Evolutionary conservation across 2,113 vertebrate species (phyloP).

Genomic region (Onychostoma macrolepis): DNA sequence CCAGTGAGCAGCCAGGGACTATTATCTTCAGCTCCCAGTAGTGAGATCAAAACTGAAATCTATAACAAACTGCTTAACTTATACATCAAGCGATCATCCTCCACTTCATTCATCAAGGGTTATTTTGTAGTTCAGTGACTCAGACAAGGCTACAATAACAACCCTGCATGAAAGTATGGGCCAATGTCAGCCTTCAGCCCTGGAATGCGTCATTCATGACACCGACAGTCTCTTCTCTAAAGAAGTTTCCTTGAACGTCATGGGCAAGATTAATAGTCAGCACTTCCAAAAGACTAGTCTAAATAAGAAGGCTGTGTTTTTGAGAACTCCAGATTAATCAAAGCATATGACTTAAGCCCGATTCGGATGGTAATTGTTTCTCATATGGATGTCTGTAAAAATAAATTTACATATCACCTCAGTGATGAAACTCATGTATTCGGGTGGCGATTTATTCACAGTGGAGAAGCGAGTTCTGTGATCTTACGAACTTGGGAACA

Average conservation of each 20-base stretch:
- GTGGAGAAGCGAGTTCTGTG: too few relatives aligned
- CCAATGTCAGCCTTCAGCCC: background rate
- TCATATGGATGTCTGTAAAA: too few relatives aligned
- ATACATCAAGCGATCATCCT: background rate
- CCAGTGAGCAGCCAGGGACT: conserved; percentile 39
- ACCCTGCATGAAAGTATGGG: background rate
- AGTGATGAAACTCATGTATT: too few relatives aligned
- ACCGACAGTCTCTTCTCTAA: background rate
- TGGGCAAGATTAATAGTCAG: conserved; percentile 23
- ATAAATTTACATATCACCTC: too few relatives aligned
- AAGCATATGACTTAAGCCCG: background rate
- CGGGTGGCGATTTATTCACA: too few relatives aligned
- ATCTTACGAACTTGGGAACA: too few relatives aligned
- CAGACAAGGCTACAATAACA: background rate
- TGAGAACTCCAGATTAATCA: background rate
- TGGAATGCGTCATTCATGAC: conserved; percentile 2
- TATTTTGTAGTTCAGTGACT: conserved; percentile 19
- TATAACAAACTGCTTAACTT: background rate
- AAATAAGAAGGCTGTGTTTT: background rate
- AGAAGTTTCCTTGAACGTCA: conserved; percentile 19
- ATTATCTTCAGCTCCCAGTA: conserved; percentile 19
- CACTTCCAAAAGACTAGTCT: background rate
- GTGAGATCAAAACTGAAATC: background rate
- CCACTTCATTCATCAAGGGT: background rate
- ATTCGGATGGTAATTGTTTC: too few relatives aligned